These are phyloP conservation scores for Ennomos fuscantarius DNA, from an alignment of 2,888 invertebrate species.

Conservation along the genomic window DNA sequence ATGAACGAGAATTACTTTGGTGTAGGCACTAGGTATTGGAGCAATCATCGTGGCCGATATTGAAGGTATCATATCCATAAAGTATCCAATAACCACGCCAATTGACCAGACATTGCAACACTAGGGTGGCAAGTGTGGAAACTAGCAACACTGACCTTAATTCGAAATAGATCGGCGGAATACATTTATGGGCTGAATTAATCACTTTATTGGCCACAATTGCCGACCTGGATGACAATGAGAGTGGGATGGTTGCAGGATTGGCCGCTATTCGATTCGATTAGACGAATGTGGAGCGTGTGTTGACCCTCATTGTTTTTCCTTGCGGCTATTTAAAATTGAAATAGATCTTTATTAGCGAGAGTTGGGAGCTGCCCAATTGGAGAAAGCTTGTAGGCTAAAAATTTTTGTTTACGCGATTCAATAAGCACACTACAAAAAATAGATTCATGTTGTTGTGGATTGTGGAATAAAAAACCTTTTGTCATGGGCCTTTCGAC, in stretches of 20 bases:
- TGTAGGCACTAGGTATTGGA: conserved; percentile 21
- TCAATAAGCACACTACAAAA: conserved; percentile 19
- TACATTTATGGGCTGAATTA: conserved; percentile 74
- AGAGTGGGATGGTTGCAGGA: conserved; percentile 60
- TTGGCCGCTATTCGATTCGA: conserved; percentile 46
- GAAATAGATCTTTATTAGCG: conserved; percentile 32
- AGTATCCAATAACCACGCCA: conserved; percentile 56
- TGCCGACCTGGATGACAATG: conserved; percentile 60
- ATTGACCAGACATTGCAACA: conserved; percentile 61
- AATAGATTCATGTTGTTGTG: conserved; percentile 10
- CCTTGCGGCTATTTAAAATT: conserved; percentile 36
- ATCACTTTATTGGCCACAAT: conserved; percentile 79
- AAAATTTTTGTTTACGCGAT: conserved; percentile 28
- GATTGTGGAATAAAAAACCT: conserved; percentile 18
- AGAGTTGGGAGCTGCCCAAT: conserved; percentile 33
- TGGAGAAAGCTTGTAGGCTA: conserved; percentile 8
- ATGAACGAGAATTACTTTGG: conserved; percentile 15
- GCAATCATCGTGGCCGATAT: conserved; percentile 47
- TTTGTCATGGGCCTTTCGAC: conserved; percentile 14
- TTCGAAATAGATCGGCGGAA: conserved; percentile 74
- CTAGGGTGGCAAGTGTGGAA: conserved; percentile 43
- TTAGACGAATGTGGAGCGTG: conserved; percentile 60
- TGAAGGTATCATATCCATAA: conserved; percentile 55
- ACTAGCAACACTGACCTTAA: conserved; percentile 65
- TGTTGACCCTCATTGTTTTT: conserved; percentile 57